phyloP scores from a whole-genome alignment of 2,888 invertebrate species.

The Cantharis rustica region DNA sequence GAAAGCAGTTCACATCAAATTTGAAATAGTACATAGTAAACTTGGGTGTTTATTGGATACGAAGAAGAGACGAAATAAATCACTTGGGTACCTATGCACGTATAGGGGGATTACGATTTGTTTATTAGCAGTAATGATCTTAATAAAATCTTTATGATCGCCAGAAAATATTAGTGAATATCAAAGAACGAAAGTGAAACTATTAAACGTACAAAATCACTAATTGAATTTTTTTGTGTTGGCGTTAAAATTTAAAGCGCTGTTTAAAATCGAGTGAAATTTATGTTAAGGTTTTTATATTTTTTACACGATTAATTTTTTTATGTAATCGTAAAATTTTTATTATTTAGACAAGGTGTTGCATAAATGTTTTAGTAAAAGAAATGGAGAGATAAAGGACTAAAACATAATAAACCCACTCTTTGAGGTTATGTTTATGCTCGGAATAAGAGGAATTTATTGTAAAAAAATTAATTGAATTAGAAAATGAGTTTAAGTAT shows the following conservation, averaged over 20 bases:
- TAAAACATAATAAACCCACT: neutral
- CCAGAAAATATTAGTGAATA: conserved; percentile 3
- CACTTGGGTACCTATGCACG: neutral
- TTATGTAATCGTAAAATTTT: neutral
- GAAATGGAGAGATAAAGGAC: neutral
- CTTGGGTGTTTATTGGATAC: neutral
- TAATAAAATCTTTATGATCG: conserved; percentile 14
- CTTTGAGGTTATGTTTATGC: neutral
- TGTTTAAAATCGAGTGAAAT: neutral
- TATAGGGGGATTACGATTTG: neutral
- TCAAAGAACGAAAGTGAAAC: conserved; percentile 12
- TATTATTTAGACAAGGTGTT: neutral
- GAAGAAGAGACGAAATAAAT: neutral
- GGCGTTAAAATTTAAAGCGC: neutral
- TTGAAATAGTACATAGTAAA: no score
- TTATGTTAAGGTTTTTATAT: neutral
- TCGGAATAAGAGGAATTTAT: neutral
- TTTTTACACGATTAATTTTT: neutral
- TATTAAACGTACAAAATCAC: conserved; percentile 13
- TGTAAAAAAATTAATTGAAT: neutral
- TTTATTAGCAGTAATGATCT: conserved; percentile 8
- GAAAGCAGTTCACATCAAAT: no score
- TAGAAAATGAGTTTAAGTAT: conserved; percentile 12
- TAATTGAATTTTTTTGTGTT: conserved; percentile 25
- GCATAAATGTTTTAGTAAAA: neutral